A percentile compares a stretch with the other conserved stretches of the same genome.
Evolutionary conservation across 1,140 invertebrate genomes (phyloP).

Genomic region (Drosophila kohkoa): DNA sequence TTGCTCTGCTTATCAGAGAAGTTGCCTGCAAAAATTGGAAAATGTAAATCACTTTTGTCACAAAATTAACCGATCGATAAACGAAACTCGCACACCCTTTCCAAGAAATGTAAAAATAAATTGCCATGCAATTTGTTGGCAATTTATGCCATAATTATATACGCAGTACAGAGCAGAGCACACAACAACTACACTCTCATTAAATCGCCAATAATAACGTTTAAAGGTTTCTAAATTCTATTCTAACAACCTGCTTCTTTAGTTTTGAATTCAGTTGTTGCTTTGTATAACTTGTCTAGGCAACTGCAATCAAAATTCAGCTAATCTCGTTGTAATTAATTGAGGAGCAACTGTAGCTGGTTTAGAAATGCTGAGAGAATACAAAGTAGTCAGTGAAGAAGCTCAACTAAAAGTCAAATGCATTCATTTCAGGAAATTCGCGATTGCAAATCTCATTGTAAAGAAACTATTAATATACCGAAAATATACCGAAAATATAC

Average conservation of each 20-base stretch:
- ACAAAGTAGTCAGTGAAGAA: too few species aligned
- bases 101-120: background rate
- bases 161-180: background rate
- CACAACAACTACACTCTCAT: constrained; percentile 10
- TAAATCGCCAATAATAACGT: constrained; percentile 12
- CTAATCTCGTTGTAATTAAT: constrained; percentile 1
- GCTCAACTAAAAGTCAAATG: too few species aligned
- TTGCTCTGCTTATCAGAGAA: constrained; percentile 8
- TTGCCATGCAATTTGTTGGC: background rate
- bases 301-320: background rate
- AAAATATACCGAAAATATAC: too few species aligned
- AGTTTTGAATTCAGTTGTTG: background rate
- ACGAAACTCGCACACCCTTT: background rate
- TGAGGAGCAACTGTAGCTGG: background rate
- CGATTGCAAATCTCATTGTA: too few species aligned
- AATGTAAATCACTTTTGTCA: constrained; percentile 10
- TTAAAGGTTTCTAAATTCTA: constrained; percentile 5
- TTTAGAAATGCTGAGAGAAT: too few species aligned
- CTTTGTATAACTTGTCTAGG: background rate
- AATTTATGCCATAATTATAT: constrained; percentile 22
- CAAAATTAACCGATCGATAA: background rate
- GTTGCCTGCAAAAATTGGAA: constrained; percentile 12
- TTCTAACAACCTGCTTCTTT: background rate
- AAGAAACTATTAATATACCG: too few species aligned
- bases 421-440: too few species aligned